Percentiles rank a stretch among this genome's conserved stretches.
These are phyloP conservation scores for Drosophila parabipectinata DNA, from an alignment of 1,140 invertebrate genomes.

Conservation along the genomic window DNA sequence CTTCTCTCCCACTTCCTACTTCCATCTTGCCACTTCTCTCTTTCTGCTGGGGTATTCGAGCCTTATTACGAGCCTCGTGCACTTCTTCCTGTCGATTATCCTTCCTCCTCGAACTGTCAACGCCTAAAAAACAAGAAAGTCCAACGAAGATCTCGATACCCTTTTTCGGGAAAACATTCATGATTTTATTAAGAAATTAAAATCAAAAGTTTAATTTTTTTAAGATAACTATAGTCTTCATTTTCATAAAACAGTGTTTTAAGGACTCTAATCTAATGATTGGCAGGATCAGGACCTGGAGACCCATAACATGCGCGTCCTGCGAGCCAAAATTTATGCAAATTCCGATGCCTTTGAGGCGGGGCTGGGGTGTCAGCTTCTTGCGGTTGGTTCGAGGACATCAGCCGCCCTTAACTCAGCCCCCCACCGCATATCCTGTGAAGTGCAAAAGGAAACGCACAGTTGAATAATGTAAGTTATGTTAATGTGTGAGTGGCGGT, in stretches of 20 bases:
- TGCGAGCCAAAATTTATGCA: conserved; percentile 68
- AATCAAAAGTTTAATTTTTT: background rate
- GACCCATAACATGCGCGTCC: conserved; percentile 51
- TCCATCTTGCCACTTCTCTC: too few relatives aligned
- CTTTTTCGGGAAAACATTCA: background rate
- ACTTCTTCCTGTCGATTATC: conserved; percentile 22
- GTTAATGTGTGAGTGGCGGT: conserved; percentile 39
- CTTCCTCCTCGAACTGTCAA: conserved; percentile 29
- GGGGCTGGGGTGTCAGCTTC: background rate
- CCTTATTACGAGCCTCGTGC: conserved; percentile 11
- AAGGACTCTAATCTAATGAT: background rate
- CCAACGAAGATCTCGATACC: background rate
- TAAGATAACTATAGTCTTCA: background rate
- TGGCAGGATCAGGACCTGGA: background rate
- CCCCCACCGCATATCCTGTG: background rate
- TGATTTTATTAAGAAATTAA: background rate
- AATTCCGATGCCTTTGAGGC: conserved; percentile 35
- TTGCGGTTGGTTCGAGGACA: conserved; percentile 3
- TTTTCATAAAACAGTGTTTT: background rate
- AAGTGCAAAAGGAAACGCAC: conserved; percentile 57
- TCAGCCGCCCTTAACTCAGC: background rate
- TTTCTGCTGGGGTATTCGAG: conserved; percentile 14
- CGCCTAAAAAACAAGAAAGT: conserved; percentile 9
- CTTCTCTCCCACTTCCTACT: background rate
- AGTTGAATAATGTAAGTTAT: conserved; percentile 76